Evolutionary conservation across 2,797 vertebrate species (phyloP).

Genomic region (Austrolebias charrua): DNA sequence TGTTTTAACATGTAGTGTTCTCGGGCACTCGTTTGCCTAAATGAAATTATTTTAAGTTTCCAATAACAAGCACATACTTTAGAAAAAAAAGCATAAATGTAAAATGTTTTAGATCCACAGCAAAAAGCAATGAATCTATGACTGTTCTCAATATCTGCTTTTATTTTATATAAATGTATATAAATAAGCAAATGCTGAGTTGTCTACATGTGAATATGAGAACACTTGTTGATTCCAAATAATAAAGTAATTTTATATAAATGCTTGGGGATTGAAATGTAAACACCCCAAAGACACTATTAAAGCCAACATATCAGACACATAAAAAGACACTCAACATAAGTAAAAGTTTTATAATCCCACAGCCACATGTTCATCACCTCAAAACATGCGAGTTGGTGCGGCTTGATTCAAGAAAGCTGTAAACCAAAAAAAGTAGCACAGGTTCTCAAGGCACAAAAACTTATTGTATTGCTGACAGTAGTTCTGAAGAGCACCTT

Average conservation of each 20-base stretch:
- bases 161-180: not conserved
- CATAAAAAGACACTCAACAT: constrained; percentile 11
- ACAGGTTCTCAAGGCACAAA: not conserved
- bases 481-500: constrained; percentile 40
- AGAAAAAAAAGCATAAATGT: not conserved
- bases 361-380: constrained; percentile 22
- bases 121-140: not conserved
- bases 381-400: constrained; percentile 27
- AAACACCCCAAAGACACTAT: constrained; percentile 26
- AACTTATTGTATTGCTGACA: not conserved
- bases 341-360: constrained; percentile 23
- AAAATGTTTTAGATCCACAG: constrained; percentile 4
- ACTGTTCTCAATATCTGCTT: not conserved
- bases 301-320: constrained; percentile 12
- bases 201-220: constrained; percentile 47
- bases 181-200: constrained; percentile 15
- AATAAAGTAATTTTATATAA: constrained; percentile 1
- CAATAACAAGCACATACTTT: not conserved
- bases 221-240: constrained; percentile 37
- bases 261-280: constrained; percentile 4
- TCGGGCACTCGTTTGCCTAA: constrained; percentile 10
- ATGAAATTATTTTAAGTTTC: constrained; percentile 2
- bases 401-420: constrained; percentile 1
- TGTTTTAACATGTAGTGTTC: constrained; percentile 38
- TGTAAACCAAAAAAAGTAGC: constrained; percentile 6